These are phyloP conservation scores for Papilio machaon DNA, from an alignment of 1,140 invertebrate genomes.

Conservation along the genomic window DNA sequence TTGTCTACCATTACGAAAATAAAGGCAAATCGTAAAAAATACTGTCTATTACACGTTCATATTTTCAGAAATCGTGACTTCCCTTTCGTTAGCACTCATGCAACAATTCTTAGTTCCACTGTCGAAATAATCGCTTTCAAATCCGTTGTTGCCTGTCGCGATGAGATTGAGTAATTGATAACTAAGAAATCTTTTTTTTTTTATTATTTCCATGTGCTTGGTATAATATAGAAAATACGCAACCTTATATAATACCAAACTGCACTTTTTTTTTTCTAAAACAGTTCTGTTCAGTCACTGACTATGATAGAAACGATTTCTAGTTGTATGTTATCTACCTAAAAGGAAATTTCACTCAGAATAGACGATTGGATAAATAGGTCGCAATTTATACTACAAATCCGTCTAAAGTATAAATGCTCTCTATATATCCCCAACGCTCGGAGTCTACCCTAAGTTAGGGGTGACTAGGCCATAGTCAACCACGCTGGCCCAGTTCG, in stretches of 20 bases:
- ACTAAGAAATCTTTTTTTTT: constrained; percentile 29
- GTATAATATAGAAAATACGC: not conserved
- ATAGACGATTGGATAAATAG: not conserved
- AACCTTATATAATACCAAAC: not conserved
- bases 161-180: constrained; percentile 17
- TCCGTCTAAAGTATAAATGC: too few relatives aligned
- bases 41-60: not conserved
- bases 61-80: constrained; percentile 21
- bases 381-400: not conserved
- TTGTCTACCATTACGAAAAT: not conserved
- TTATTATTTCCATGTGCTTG: constrained; percentile 6
- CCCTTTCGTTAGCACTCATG: not conserved
- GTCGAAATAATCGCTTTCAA: constrained; percentile 28
- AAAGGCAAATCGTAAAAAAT: not conserved
- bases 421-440: too few relatives aligned
- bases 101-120: constrained; percentile 1
- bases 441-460: too few relatives aligned
- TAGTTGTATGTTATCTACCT: not conserved
- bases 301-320: not conserved
- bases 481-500: too few relatives aligned
- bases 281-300: not conserved
- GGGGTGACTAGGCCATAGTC: too few relatives aligned
- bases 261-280: not conserved
- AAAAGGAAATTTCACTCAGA: not conserved
- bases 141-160: constrained; percentile 18